Conservation (phyloP, 1,140 invertebrate species). For the Zaprionus ghesquierei region DNA sequence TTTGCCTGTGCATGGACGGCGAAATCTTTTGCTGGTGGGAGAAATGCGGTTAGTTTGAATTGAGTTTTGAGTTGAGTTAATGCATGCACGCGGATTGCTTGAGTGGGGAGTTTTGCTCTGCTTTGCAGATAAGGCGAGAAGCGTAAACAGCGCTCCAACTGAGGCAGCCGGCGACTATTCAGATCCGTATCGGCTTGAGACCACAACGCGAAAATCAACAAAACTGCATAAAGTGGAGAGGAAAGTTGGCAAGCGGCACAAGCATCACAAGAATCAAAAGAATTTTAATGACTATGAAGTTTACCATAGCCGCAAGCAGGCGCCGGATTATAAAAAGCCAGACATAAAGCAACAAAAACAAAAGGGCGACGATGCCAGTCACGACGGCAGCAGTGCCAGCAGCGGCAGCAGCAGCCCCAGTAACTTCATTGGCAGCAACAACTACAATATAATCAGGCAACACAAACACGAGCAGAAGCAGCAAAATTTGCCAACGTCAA, state of each 20-base stretch:
- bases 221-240: constrained; percentile 69
- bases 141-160: constrained; percentile 36
- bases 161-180: constrained; percentile 56
- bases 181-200: constrained; percentile 71
- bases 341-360: constrained; percentile 57
- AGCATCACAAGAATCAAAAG: constrained; percentile 76
- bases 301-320: constrained; percentile 67
- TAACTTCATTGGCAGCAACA: constrained; percentile 32
- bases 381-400: constrained; percentile 42
- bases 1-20: constrained; percentile 88
- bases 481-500: constrained; percentile 18
- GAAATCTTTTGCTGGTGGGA: constrained; percentile 91
- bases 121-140: constrained; percentile 62
- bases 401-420: constrained; percentile 27
- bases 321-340: constrained; percentile 56
- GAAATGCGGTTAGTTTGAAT: constrained; percentile 83
- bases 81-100: constrained; percentile 37
- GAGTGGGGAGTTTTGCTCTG: constrained; percentile 54
- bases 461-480: constrained; percentile 57
- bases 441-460: constrained; percentile 73
- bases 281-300: constrained; percentile 77
- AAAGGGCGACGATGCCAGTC: constrained; percentile 26
- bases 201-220: constrained; percentile 72
- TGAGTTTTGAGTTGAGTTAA: constrained; percentile 34
- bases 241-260: constrained; percentile 72